Evolutionary conservation across 2,113 vertebrate genomes (phyloP).

Genomic region (Scytalopus superciliaris): DNA sequence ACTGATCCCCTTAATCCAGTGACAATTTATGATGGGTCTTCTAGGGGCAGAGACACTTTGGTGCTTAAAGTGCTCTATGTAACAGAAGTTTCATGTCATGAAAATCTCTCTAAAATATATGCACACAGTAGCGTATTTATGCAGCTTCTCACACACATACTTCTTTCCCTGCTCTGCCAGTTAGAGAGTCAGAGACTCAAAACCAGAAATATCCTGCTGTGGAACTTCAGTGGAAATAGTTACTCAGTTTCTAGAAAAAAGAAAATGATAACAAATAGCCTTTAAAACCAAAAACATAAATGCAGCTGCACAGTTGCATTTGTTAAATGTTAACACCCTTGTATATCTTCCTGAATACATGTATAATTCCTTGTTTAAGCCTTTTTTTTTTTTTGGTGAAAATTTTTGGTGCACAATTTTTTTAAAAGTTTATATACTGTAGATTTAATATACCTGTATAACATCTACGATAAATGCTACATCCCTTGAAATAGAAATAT

Average conservation of each 20-base stretch:
- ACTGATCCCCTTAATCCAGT: background rate
- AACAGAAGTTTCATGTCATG: background rate
- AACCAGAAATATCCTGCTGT: fast-evolving
- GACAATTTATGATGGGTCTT: background rate
- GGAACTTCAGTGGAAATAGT: background rate
- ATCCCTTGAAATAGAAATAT: background rate
- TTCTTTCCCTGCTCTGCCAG: background rate
- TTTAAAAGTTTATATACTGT: background rate
- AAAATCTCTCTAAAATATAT: background rate
- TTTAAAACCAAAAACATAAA: background rate
- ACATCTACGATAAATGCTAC: background rate
- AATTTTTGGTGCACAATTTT: background rate
- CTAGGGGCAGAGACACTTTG: background rate
- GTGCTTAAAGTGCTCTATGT: background rate
- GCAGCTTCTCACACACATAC: background rate
- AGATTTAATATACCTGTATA: background rate
- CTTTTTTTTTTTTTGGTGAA: background rate
- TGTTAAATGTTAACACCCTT: background rate
- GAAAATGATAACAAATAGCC: background rate
- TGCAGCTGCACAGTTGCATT: background rate
- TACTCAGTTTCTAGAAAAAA: background rate
- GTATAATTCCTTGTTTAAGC: background rate
- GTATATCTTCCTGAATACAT: background rate
- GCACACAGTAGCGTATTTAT: background rate
- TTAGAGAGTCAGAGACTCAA: background rate